Evolutionary conservation across 2,888 invertebrate species (phyloP).

Genomic region (Unio pictorum): DNA sequence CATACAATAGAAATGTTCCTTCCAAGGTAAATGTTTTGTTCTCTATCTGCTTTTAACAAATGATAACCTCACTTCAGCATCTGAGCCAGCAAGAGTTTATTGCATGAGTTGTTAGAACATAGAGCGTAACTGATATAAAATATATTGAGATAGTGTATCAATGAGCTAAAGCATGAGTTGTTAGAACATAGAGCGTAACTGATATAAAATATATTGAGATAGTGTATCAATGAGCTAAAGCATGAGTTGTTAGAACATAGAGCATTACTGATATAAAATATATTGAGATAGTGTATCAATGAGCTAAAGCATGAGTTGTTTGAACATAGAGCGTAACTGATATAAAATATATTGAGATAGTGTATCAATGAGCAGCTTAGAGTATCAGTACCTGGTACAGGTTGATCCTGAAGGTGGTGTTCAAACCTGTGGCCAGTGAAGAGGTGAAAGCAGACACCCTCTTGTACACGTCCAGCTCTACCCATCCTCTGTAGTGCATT

Average conservation of each 20-base stretch:
- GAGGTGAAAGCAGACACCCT: constrained; percentile 89
- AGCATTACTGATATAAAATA: too few relatives aligned
- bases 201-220: background rate
- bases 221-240: background rate
- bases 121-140: too few relatives aligned
- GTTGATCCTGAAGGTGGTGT: constrained; percentile 78
- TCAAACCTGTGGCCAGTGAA: constrained; percentile 80
- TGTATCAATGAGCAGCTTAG: background rate
- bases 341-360: constrained; percentile 1
- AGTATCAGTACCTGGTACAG: constrained; percentile 58
- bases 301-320: background rate
- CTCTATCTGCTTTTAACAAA: too few relatives aligned
- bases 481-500: constrained; percentile 90
- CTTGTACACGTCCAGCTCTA: constrained; percentile 88
- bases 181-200: background rate
- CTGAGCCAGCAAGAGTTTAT: too few relatives aligned
- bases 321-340: background rate
- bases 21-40: too few relatives aligned
- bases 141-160: too few relatives aligned
- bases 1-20: too few relatives aligned
- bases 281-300: too few relatives aligned
- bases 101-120: too few relatives aligned
- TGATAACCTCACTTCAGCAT: too few relatives aligned
- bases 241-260: too few relatives aligned
- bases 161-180: background rate